phyloP scores from a whole-genome alignment of 2,797 vertebrate species.

The Melanotaenia boesemani region DNA sequence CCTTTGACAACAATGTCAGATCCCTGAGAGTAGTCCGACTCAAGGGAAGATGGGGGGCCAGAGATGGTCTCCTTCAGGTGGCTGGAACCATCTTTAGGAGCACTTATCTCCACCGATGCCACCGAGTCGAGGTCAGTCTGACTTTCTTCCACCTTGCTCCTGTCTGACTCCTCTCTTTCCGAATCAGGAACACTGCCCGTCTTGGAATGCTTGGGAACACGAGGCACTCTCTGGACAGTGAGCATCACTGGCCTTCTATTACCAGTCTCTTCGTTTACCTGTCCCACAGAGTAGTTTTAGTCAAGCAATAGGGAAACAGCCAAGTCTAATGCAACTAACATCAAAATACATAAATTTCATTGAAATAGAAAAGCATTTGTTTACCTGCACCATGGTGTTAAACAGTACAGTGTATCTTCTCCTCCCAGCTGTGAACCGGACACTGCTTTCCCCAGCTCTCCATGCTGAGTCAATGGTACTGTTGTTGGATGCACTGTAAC shows the following conservation, averaged over 20 bases:
- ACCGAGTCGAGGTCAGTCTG: constrained; percentile 75
- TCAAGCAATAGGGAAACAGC: neutral
- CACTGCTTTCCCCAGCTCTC: constrained; percentile 94
- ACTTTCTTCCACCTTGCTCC: constrained; percentile 78
- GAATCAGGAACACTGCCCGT: constrained; percentile 85
- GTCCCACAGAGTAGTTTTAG: constrained; percentile 21
- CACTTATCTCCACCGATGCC: constrained; percentile 80
- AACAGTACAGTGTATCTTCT: constrained; percentile 97
- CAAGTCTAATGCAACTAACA: neutral
- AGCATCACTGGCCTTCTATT: constrained; percentile 96
- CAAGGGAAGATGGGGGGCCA: constrained; percentile 57
- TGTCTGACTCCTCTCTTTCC: constrained; percentile 89
- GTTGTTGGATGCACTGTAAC: constrained; percentile 97
- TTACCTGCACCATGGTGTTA: constrained; percentile 98
- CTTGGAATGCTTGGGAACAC: constrained; percentile 87
- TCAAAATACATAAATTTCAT: neutral
- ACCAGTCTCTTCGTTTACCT: constrained; percentile 97
- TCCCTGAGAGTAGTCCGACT: constrained; percentile 62
- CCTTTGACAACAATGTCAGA: constrained; percentile 90
- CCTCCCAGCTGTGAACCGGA: constrained; percentile 94
- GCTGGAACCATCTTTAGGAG: constrained; percentile 80
- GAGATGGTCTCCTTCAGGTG: constrained; percentile 78
- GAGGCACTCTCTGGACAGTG: constrained; percentile 90
- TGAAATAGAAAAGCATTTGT: neutral
- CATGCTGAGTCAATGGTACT: constrained; percentile 96